phyloP scores from a whole-genome alignment of 92 coral and sea anemone genomes.

The Zoanthus gigantus region DNA sequence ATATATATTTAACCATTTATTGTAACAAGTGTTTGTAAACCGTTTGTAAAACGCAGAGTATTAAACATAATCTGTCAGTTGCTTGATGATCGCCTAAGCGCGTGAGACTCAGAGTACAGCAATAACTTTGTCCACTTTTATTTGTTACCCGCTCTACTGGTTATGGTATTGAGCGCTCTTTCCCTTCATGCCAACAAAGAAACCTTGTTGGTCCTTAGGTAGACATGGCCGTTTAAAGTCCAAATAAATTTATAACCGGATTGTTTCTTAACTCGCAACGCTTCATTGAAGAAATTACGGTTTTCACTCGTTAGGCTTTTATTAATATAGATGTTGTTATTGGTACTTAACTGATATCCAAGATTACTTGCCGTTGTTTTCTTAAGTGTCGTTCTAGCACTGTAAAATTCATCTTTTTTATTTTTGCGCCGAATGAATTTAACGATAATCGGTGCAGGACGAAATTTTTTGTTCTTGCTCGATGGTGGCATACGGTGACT shows the following conservation, averaged over 20 bases:
- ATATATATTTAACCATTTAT: too few species aligned
- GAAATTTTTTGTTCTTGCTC: slow-evolving; percentile 18
- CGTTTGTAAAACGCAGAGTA: too few species aligned
- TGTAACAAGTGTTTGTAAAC: too few species aligned
- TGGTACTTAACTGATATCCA: slow-evolving; percentile 11
- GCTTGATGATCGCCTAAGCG: too few species aligned
- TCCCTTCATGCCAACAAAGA: too few species aligned
- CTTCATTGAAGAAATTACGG: slow-evolving; percentile 31
- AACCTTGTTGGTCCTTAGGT: too few species aligned
- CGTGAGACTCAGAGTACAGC: too few species aligned
- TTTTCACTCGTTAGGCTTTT: slow-evolving; percentile 45
- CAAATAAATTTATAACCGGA: slow-evolving; percentile 25
- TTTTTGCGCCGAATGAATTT: slow-evolving; percentile 57
- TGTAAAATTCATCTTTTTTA: slow-evolving; percentile 27
- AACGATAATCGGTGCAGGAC: slow-evolving; percentile 56
- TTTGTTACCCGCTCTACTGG: too few species aligned
- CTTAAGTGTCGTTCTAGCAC: slow-evolving; percentile 15
- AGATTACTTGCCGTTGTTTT: slow-evolving; percentile 8
- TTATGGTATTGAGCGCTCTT: too few species aligned
- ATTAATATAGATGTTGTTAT: slow-evolving; percentile 40
- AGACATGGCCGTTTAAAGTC: slow-evolving; percentile 31
- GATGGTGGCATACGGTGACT: not conserved
- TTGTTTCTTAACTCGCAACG: slow-evolving; percentile 36
- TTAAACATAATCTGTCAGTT: too few species aligned
- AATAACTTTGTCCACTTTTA: too few species aligned